Conservation (phyloP, 2,113 vertebrate species). For the Recurvirostra avosetta region DNA sequence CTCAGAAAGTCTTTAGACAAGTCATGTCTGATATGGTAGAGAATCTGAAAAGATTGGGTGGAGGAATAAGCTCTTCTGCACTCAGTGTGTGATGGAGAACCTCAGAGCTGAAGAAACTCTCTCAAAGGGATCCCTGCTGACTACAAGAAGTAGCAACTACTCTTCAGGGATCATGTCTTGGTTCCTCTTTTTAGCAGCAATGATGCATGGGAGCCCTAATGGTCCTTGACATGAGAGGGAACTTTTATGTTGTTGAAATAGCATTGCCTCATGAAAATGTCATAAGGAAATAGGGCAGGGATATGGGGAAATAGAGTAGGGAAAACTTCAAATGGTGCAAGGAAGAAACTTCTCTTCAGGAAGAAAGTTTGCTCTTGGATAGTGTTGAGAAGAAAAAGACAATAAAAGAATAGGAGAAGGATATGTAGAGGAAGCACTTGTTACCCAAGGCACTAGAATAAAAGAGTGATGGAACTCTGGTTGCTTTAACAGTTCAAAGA, state of each 20-base stretch:
- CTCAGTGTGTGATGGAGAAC: background rate
- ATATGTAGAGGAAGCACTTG: background rate
- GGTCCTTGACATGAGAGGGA: background rate
- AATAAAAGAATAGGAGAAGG: background rate
- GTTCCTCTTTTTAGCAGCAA: background rate
- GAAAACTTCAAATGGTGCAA: background rate
- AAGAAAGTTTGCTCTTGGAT: background rate
- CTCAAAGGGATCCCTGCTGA: background rate
- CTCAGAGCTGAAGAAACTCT: background rate
- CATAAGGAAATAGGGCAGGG: background rate
- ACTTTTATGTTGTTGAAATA: background rate
- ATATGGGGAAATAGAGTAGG: background rate
- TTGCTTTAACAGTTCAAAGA: background rate
- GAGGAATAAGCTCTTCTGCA: background rate
- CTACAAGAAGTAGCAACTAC: background rate
- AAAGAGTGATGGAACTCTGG: background rate
- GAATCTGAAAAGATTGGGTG: background rate
- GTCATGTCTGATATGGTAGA: background rate
- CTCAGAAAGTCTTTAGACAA: background rate
- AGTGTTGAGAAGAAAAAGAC: background rate
- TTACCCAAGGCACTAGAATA: background rate
- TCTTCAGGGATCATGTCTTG: background rate
- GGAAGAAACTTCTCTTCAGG: background rate
- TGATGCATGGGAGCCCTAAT: background rate
- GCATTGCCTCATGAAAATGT: background rate